These are phyloP conservation scores for Heliothis peltigera DNA, from an alignment of 2,888 invertebrate genomes.

Conservation along the genomic window DNA sequence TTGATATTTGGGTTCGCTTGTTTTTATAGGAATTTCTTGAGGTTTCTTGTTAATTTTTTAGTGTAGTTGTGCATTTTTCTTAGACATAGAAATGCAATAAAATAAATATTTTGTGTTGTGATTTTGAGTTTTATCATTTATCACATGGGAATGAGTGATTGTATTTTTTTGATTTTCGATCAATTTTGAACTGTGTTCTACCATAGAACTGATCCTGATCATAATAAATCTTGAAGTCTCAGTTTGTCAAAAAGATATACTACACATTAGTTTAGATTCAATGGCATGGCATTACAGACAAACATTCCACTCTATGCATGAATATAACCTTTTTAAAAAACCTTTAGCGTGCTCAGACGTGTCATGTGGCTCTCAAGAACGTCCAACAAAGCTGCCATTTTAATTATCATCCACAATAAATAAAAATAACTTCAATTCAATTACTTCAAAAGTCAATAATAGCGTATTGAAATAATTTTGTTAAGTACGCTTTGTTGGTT, in stretches of 20 bases:
- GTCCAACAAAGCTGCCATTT: slow-evolving; percentile 37
- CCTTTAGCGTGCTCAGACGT: slow-evolving; percentile 23
- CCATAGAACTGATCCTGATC: no score
- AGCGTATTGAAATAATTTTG: slow-evolving; percentile 55
- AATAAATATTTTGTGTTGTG: no score
- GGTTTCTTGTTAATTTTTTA: neutral
- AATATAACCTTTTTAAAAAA: slow-evolving; percentile 6
- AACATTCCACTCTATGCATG: neutral
- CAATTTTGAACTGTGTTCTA: no score
- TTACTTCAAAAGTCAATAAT: slow-evolving; percentile 60
- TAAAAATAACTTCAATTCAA: slow-evolving; percentile 46
- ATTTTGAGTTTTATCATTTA: no score
- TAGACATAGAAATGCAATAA: no score
- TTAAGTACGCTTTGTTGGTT: slow-evolving; percentile 48
- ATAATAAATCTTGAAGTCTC: no score
- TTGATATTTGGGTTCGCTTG: slow-evolving; percentile 24
- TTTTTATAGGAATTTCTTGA: neutral
- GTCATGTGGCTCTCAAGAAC: slow-evolving; percentile 44
- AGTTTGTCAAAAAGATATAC: no score
- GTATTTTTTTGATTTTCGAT: no score
- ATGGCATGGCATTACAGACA: neutral
- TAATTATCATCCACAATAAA: slow-evolving; percentile 48
- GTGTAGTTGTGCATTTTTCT: neutral
- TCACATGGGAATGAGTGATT: no score
- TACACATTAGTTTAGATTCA: neutral